Evolutionary conservation across 2,113 vertebrate genomes (phyloP).

Genomic region (Elachura formosa): DNA sequence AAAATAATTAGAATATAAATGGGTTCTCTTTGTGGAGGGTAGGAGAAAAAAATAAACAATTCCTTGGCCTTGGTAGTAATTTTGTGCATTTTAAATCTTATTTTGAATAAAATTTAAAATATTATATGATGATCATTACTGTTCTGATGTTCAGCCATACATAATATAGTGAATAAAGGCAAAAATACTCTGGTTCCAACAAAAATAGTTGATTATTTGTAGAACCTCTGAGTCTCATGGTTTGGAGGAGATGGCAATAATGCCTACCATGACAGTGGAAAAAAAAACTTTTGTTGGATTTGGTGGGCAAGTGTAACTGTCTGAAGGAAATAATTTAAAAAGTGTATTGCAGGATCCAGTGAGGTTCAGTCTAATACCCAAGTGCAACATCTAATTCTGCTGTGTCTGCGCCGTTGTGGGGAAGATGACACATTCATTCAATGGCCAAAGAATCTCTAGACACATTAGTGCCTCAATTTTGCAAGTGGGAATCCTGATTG

Average conservation of each 20-base stretch:
- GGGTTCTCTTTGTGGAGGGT: accelerated
- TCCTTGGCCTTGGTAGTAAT: not conserved
- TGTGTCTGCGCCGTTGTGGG: not conserved
- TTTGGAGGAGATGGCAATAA: not conserved
- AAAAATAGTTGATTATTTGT: not conserved
- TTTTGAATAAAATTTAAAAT: not conserved
- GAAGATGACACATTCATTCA: not conserved
- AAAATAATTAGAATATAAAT: not conserved
- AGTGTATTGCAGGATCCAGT: accelerated
- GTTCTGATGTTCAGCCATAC: not conserved
- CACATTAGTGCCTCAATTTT: not conserved
- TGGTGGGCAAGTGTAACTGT: not conserved
- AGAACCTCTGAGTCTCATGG: not conserved
- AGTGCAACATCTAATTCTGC: accelerated
- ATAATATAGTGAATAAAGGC: not conserved
- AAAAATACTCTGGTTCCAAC: not conserved
- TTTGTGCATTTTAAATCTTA: not conserved
- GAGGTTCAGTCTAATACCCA: accelerated
- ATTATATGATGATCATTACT: not conserved
- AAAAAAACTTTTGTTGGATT: not conserved
- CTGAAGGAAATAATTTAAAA: not conserved
- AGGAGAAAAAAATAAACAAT: not conserved
- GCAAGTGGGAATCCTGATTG: accelerated
- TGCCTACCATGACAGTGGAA: not conserved
- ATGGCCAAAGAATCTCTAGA: not conserved